Evolutionary conservation across 2,113 vertebrate species (phyloP), one percentile per base, ranked within the genome.

Genomic region (Salminus brasiliensis): DNA sequence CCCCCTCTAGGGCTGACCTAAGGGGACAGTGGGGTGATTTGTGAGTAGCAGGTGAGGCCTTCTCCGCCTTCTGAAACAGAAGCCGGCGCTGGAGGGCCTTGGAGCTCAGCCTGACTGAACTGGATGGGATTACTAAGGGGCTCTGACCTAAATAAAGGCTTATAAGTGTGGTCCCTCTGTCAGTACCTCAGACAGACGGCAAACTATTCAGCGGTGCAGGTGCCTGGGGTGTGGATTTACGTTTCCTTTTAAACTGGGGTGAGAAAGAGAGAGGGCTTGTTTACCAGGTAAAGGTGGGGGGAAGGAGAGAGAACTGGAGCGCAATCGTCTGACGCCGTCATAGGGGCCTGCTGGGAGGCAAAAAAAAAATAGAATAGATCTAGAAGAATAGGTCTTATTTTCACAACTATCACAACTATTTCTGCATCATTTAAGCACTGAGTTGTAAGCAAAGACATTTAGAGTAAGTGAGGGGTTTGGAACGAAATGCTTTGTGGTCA

Each of bases 241-340:
- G 57, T 65, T n/a, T n/a, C n/a, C n/a, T 43, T 67, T 47, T 72
- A 16, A 41, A 5, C n/a, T 43, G 4, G 52, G 45, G 15, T 5
- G 8, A 63, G 41, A 25, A 13, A 53, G 16, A 45, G 5, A 6
- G 45, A 36, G 45, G 10, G 41, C 2, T 69, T 65, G 13, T 34
- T 79, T 79, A 86, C 85, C 79, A 69, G 76, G 69, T 39, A 29
- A 12, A 34, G 75, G 36, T 4, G 76, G 76, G 15, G 73, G 65
- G 47, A 79, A 77, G 25, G 67, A 74, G 7, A 81, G 6, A 4
- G 83, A 77, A 18, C 36, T 62, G 4, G 79, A 76, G 0, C 81
- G 78, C 12, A 72, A 39, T 71, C 72, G 81, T 72, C 76, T 81
- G 34, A 34, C 43, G 5, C 65, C 21, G 21, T 71, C 71, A 32